Evolutionary conservation across 2,888 invertebrate genomes (phyloP).

Genomic region (Drosophila formosana): DNA sequence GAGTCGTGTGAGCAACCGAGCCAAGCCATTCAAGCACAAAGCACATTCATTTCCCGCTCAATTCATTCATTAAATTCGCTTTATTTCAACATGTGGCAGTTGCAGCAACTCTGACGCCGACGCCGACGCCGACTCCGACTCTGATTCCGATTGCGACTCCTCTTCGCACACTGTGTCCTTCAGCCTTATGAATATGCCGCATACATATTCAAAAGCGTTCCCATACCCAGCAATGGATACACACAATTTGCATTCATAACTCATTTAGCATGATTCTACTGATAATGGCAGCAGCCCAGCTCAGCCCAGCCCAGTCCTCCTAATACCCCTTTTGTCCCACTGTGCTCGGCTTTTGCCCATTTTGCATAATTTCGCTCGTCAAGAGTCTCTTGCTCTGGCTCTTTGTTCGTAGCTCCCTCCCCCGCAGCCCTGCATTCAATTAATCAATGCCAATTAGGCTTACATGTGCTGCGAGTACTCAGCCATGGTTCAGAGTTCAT

Average conservation of each 20-base stretch:
- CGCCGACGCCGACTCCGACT: constrained; percentile 1
- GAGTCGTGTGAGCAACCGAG: constrained; percentile 5
- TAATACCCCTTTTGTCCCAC: constrained; percentile 1
- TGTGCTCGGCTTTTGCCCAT: constrained; percentile 4
- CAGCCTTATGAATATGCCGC: constrained; percentile 25
- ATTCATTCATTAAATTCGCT: constrained; percentile 60
- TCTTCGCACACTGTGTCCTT: constrained; percentile 22
- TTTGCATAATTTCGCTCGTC: constrained; percentile 32
- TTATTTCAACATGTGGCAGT: constrained; percentile 52
- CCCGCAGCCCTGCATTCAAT: constrained; percentile 18
- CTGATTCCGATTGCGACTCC: neutral
- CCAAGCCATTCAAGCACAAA: constrained; percentile 15
- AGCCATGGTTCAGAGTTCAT: constrained; percentile 25
- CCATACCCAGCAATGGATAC: constrained; percentile 12
- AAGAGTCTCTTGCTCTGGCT: constrained; percentile 22
- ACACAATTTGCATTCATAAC: constrained; percentile 53
- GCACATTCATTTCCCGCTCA: constrained; percentile 28
- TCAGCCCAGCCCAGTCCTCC: neutral
- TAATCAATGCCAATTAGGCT: constrained; percentile 45
- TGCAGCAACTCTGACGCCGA: constrained; percentile 26
- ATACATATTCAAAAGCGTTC: constrained; percentile 7
- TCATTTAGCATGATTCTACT: constrained; percentile 47
- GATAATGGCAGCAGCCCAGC: constrained; percentile 22
- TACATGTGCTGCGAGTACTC: constrained; percentile 30
- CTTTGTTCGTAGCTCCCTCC: neutral